A percentile compares a stretch with the other conserved stretches of the same genome.
These are phyloP conservation scores for Hydroisotoma schaefferi DNA, from an alignment of 2,888 invertebrate species.

Conservation along the genomic window DNA sequence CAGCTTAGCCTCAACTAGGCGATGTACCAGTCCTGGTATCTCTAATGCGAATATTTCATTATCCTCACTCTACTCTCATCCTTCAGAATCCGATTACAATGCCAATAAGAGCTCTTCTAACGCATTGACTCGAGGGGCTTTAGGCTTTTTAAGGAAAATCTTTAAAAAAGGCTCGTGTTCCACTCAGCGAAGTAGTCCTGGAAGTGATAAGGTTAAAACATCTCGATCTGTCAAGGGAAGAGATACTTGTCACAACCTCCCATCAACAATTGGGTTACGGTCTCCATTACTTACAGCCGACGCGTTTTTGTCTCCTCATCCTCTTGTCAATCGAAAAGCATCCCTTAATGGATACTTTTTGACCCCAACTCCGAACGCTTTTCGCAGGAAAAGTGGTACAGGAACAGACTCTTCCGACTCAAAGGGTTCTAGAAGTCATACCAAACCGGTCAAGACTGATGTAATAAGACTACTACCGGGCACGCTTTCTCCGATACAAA, in stretches of 20 bases:
- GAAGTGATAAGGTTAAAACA: conserved; percentile 27
- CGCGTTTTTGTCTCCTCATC: conserved; percentile 24
- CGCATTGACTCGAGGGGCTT: conserved; percentile 43
- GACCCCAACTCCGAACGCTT: conserved; percentile 48
- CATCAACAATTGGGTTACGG: conserved; percentile 20
- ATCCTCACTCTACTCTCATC: conserved; percentile 7
- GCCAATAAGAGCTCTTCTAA: conserved; percentile 17
- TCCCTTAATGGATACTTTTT: conserved; percentile 42
- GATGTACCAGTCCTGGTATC: conserved; percentile 17
- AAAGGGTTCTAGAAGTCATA: conserved; percentile 18
- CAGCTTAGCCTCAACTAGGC: conserved; percentile 17
- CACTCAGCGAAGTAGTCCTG: conserved; percentile 30
- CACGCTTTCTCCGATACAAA: conserved; percentile 25
- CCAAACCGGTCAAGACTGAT: conserved; percentile 46
- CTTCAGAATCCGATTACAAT: conserved; percentile 12
- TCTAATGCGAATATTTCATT: conserved; percentile 8
- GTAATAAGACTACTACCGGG: conserved; percentile 46
- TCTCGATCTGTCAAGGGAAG: conserved; percentile 19
- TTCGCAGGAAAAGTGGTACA: conserved; percentile 38
- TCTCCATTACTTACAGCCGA: conserved; percentile 24
- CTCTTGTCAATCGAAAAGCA: conserved; percentile 32
- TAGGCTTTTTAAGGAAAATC: conserved; percentile 47
- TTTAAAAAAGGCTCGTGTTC: conserved; percentile 44
- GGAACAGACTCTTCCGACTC: conserved; percentile 32
- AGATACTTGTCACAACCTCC: conserved; percentile 27